Conservation (phyloP, 2,113 vertebrate species). For the Laticauda colubrina region DNA sequence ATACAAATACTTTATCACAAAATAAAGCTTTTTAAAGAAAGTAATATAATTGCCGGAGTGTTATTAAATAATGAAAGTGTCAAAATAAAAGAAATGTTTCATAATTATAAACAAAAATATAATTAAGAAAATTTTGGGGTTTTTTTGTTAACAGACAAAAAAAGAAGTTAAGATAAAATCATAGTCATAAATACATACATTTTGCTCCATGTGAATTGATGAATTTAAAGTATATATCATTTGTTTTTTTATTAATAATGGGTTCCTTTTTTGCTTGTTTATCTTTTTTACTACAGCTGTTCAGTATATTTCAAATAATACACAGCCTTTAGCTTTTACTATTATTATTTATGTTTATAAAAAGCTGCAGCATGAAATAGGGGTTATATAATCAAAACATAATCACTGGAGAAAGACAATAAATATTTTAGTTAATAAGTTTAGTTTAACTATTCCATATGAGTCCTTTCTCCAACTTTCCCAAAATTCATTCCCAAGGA, state of each 20-base stretch:
- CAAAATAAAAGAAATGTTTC: not conserved
- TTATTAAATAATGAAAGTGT: slow-evolving; percentile 2
- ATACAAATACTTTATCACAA: not conserved
- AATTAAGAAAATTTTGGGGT: slow-evolving; percentile 22
- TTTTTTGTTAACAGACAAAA: not conserved
- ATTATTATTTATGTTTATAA: slow-evolving; percentile 7
- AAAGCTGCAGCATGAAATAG: not conserved
- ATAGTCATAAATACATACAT: slow-evolving; percentile 14
- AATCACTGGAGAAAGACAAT: not conserved
- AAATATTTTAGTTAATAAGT: not conserved
- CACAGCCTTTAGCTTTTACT: not conserved
- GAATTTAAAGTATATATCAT: not conserved
- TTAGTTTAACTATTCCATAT: not conserved
- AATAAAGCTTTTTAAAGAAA: not conserved
- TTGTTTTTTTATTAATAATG: not conserved
- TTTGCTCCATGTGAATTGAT: not conserved
- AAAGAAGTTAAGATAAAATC: not conserved
- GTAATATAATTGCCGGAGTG: not conserved
- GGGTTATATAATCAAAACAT: not conserved
- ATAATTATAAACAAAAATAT: not conserved
- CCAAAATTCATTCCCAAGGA: too few relatives aligned
- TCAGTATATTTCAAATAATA: slow-evolving; percentile 1
- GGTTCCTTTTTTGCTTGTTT: not conserved
- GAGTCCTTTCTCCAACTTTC: not conserved
- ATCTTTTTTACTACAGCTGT: not conserved